These are phyloP conservation scores for Leptinotarsa rubiginosa DNA, from an alignment of 2,888 invertebrate genomes.

Conservation along the genomic window DNA sequence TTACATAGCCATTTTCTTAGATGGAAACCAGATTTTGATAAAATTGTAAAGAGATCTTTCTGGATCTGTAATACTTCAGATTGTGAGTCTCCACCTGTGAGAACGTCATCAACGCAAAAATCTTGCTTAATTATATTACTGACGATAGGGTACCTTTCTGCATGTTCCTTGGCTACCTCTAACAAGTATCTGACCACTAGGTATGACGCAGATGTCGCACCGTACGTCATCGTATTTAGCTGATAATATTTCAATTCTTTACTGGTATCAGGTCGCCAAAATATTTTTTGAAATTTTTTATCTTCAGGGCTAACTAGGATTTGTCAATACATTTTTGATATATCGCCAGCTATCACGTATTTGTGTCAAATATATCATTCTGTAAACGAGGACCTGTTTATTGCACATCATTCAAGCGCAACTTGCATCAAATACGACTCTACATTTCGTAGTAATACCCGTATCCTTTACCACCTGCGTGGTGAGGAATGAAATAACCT, in stretches of 20 bases:
- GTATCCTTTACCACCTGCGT: slow-evolving; percentile 36
- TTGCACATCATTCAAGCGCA: slow-evolving; percentile 36
- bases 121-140: too few relatives aligned
- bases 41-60: too few relatives aligned
- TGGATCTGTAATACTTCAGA: too few relatives aligned
- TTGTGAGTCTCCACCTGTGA: too few relatives aligned
- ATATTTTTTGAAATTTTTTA: slow-evolving; percentile 27
- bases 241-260: slow-evolving; percentile 27
- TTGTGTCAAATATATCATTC: slow-evolving; percentile 31
- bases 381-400: slow-evolving; percentile 35
- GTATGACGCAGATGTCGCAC: slow-evolving; percentile 30
- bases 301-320: slow-evolving; percentile 4
- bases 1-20: too few relatives aligned
- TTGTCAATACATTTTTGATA: slow-evolving; percentile 25
- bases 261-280: slow-evolving; percentile 30
- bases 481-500: slow-evolving; percentile 33
- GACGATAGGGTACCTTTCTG: slow-evolving; percentile 9
- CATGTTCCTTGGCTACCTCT: slow-evolving; percentile 22
- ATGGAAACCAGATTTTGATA: too few relatives aligned
- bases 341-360: slow-evolving; percentile 24
- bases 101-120: too few relatives aligned
- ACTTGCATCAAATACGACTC: slow-evolving; percentile 43
- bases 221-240: slow-evolving; percentile 35
- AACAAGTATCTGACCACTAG: slow-evolving; percentile 28
- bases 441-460: slow-evolving; percentile 36